Percentiles rank a stretch among this genome's conserved stretches.
Evolutionary conservation across 2,888 invertebrate species (phyloP).

Genomic region (Cantharis rufa): DNA sequence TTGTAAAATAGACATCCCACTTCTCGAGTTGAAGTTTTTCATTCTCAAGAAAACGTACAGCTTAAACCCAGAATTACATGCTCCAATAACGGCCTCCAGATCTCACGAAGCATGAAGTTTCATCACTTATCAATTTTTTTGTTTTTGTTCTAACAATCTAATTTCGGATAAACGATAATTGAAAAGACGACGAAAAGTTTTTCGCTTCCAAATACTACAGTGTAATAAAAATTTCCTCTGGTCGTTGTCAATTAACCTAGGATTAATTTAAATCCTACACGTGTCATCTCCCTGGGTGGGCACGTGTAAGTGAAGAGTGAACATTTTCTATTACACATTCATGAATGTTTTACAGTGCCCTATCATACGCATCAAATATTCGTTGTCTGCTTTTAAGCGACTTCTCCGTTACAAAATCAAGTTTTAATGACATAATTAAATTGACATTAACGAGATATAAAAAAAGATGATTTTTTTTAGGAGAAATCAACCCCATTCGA

Average conservation of each 20-base stretch:
- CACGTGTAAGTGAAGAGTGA: constrained; percentile 46
- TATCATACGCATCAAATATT: background rate
- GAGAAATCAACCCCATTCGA: constrained; percentile 23
- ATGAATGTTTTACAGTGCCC: background rate
- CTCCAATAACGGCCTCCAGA: background rate
- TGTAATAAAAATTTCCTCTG: background rate
- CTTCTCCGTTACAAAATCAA: background rate
- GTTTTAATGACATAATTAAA: background rate
- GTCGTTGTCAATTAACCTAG: constrained; percentile 48
- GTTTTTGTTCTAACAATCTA: background rate
- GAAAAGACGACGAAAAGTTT: background rate
- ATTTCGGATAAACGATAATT: background rate
- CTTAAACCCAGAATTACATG: background rate
- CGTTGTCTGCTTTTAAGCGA: background rate
- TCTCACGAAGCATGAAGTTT: background rate
- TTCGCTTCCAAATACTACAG: no score
- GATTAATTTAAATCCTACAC: constrained; percentile 47
- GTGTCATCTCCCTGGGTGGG: constrained; percentile 48
- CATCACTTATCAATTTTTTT: background rate
- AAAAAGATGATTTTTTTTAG: constrained; percentile 12
- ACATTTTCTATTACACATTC: constrained; percentile 16
- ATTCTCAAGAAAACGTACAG: background rate
- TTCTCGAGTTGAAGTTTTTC: background rate
- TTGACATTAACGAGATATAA: constrained; percentile 10
- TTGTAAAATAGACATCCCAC: background rate